These are phyloP conservation scores for Ylistrum balloti DNA, from an alignment of 1,140 invertebrate species.

Conservation along the genomic window DNA sequence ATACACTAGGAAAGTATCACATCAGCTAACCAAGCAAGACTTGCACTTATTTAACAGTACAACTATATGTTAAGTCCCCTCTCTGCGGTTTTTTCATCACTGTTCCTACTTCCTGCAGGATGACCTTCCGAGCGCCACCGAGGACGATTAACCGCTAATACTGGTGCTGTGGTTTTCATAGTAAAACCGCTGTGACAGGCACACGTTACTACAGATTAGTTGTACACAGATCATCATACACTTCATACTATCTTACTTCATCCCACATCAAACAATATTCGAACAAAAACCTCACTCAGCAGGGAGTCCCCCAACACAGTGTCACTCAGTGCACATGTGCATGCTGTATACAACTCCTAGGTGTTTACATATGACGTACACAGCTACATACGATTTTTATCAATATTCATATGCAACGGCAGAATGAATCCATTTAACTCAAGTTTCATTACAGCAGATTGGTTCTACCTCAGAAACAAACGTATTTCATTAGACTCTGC, in stretches of 20 bases:
- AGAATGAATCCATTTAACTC: constrained; percentile 17
- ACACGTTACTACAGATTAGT: not conserved
- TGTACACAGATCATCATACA: not conserved
- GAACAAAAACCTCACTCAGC: not conserved
- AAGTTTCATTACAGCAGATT: not conserved
- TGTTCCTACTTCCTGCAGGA: not conserved
- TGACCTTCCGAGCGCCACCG: not conserved
- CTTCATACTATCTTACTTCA: not conserved
- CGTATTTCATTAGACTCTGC: not conserved
- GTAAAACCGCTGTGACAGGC: constrained; percentile 13
- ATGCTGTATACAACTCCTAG: not conserved
- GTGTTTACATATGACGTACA: constrained; percentile 13
- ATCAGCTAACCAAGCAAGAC: constrained; percentile 7
- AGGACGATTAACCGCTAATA: constrained; percentile 24
- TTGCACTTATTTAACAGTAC: constrained; percentile 21
- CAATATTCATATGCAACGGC: constrained; percentile 4
- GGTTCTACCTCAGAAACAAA: constrained; percentile 15
- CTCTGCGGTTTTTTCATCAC: constrained; percentile 11
- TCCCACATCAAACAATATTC: constrained; percentile 33
- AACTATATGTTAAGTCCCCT: not conserved
- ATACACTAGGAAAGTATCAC: not conserved
- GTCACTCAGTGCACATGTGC: constrained; percentile 28
- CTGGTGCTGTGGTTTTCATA: not conserved
- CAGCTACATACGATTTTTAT: not conserved
- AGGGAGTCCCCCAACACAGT: not conserved